Conservation (phyloP, 2,888 invertebrate genomes). For the Acrobasis suavella region DNA sequence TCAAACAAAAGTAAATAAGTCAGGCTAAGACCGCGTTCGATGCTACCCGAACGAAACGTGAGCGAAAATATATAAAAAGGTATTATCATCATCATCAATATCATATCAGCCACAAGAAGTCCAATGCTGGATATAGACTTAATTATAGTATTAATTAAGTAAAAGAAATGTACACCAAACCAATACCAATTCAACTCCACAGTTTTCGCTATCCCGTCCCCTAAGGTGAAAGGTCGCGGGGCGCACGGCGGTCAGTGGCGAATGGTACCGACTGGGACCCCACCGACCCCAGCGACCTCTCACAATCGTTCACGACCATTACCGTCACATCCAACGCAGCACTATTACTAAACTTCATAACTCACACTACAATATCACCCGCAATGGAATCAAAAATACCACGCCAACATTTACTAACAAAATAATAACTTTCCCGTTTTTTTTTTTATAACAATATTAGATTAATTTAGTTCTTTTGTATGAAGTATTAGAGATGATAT, state of each 20-base stretch:
- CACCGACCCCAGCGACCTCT: slow-evolving; percentile 34
- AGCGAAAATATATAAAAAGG: too few relatives aligned
- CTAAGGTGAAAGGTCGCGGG: slow-evolving; percentile 78
- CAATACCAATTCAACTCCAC: slow-evolving; percentile 42
- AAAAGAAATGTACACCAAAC: not conserved
- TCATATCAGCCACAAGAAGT: too few relatives aligned
- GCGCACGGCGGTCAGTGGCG: slow-evolving; percentile 75
- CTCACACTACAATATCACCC: not conserved
- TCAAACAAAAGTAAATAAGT: too few relatives aligned
- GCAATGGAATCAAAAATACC: slow-evolving; percentile 10
- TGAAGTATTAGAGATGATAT: slow-evolving; percentile 13
- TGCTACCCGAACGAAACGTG: too few relatives aligned
- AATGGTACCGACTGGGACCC: slow-evolving; percentile 73
- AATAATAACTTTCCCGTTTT: not conserved
- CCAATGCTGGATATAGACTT: too few relatives aligned
- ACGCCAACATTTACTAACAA: not conserved
- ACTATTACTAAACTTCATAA: not conserved
- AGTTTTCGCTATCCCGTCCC: slow-evolving; percentile 49
- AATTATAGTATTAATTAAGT: too few relatives aligned
- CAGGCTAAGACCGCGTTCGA: too few relatives aligned
- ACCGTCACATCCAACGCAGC: slow-evolving; percentile 22
- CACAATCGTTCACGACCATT: slow-evolving; percentile 23
- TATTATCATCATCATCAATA: too few relatives aligned
- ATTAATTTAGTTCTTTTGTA: slow-evolving; percentile 19
- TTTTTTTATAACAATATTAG: slow-evolving; percentile 4